Evolutionary conservation across 2,797 vertebrate genomes (phyloP).

Genomic region (Rhinophrynus dorsalis): DNA sequence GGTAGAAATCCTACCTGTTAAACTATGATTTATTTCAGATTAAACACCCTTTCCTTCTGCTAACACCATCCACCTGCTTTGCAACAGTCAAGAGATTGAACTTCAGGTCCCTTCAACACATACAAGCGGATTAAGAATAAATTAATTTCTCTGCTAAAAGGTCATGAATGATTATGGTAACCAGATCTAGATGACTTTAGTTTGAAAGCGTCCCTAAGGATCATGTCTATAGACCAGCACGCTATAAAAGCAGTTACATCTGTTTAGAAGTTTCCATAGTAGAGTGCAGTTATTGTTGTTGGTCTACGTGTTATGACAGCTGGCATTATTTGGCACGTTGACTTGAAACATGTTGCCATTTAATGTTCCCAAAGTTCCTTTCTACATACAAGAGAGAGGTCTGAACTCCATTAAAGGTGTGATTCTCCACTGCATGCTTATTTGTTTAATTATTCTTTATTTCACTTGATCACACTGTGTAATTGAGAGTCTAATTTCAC

Average conservation of each 20-base stretch:
- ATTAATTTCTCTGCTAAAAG: conserved; percentile 24
- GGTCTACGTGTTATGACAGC: conserved; percentile 54
- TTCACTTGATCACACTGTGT: neutral
- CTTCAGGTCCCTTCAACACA: neutral
- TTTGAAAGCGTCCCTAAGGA: conserved; percentile 52
- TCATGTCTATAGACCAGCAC: conserved; percentile 47
- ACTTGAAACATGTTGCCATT: conserved; percentile 7
- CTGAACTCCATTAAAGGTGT: conserved; percentile 1
- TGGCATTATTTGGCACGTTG: conserved; percentile 52
- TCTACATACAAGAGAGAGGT: neutral
- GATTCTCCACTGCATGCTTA: neutral
- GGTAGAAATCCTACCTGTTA: neutral
- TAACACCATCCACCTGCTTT: neutral
- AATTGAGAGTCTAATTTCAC: neutral
- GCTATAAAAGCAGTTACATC: conserved; percentile 34
- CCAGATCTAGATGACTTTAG: conserved; percentile 10
- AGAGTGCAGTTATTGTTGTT: conserved; percentile 52
- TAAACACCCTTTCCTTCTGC: neutral
- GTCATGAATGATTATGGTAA: conserved; percentile 12
- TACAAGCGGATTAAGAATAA: conserved; percentile 7
- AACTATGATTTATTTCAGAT: neutral
- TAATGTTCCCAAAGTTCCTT: neutral
- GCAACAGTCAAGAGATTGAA: neutral
- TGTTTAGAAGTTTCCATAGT: conserved; percentile 45
- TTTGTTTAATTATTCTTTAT: conserved; percentile 1